Evolutionary conservation across 1,140 invertebrate species (phyloP).

Genomic region (Lethrus apterus): DNA sequence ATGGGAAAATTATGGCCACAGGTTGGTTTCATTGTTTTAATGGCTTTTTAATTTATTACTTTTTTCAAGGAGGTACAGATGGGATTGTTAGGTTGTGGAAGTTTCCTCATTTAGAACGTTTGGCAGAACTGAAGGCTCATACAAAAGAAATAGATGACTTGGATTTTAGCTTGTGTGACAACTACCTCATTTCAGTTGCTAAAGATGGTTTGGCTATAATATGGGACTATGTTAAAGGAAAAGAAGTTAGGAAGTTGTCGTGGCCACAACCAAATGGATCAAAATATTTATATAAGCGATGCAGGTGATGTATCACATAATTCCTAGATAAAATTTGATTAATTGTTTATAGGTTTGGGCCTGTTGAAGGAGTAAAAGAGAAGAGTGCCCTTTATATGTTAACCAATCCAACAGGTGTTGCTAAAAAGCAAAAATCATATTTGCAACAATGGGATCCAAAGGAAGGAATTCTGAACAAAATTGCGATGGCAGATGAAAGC

Average conservation of each 20-base stretch:
- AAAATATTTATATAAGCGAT: conserved; percentile 79
- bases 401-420: conserved; percentile 64
- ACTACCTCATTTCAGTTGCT: conserved; percentile 71
- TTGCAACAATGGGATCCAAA: conserved; percentile 64
- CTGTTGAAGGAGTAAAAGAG: conserved; percentile 56
- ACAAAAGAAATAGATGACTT: conserved; percentile 84
- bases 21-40: conserved; percentile 37
- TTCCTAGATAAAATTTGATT: conserved; percentile 1
- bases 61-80: conserved; percentile 65
- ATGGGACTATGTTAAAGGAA: conserved; percentile 65
- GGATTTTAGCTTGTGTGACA: conserved; percentile 75
- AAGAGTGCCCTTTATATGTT: conserved; percentile 70
- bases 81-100: conserved; percentile 82
- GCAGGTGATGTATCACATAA: conserved; percentile 49
- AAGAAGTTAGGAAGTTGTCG: conserved; percentile 58
- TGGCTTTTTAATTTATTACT: neutral
- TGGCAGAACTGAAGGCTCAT: conserved; percentile 64
- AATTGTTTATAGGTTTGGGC: conserved; percentile 55
- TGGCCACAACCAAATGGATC: conserved; percentile 63
- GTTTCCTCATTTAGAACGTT: conserved; percentile 68
- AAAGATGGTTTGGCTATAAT: conserved; percentile 78
- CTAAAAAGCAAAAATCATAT: conserved; percentile 63
- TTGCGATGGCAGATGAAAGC: conserved; percentile 60
- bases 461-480: conserved; percentile 47
- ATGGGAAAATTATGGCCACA: conserved; percentile 75